Base-by-base conservation (phyloP, 2,888 invertebrate genomes). In the Xestia ashworthii region DNA sequence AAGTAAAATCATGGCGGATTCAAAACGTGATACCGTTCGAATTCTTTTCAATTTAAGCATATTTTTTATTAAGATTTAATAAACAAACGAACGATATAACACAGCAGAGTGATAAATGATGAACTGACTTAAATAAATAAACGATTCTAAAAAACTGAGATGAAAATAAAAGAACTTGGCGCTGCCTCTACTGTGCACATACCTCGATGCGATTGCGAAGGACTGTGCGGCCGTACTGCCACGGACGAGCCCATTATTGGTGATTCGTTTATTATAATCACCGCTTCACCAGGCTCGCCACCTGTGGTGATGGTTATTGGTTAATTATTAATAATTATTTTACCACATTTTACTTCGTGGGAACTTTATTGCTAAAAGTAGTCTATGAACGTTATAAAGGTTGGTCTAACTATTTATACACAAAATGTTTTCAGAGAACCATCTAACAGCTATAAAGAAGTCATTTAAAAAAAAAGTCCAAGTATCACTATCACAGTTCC, bases 231-330 rank as follows among this genome's bases (percentile, higher is more conserved):
- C 0, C 96, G 81, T 2, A 95, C 95, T 0, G 96, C 90, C 0
- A 96, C 96, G 0, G 94, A 89, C 0, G 94, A 91, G 0, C 94
- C 93, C 82, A 95, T 91, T 14, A 95, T 87, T 0, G 96, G 96
- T 0, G 96, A 94, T 68, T 97, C 97, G 83, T 97, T 97, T 75
- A 97, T 96, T n/a, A 97, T 96, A 9, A 97, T 96, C 9, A 97
- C 97, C 0, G 97, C 97, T 71, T 97, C 97, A 0, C 96, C 96
- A 0, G 97, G 97, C 82, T 97, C 97, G 0, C 97, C 97, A 73
- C 95, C 96, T 96, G 85, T 0, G 81, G 84, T 70, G n/a, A 83
- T 74, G 12, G 6, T 58, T 71, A 25, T 32, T 71, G 12, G 19
- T 62, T 19, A 60, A 8, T 32, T n/a, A n/a, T n/a, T n/a, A n/a